Percentiles rank a stretch among this genome's conserved stretches.
These are phyloP conservation scores for Drosophila saltans DNA, from an alignment of 1,140 invertebrate genomes.

Conservation along the genomic window DNA sequence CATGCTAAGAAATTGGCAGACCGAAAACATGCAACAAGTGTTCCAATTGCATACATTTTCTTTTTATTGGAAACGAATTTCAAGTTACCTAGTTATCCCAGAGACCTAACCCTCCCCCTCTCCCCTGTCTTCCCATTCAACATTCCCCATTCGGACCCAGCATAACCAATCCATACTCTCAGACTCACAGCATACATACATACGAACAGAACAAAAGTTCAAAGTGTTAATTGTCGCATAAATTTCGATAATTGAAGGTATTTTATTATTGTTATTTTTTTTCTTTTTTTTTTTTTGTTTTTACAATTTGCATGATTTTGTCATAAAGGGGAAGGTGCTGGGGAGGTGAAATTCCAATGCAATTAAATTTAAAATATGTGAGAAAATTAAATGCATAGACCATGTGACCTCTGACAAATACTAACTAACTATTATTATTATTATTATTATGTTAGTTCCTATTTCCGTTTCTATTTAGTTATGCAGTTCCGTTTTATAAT, in stretches of 20 bases:
- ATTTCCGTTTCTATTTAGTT: background rate
- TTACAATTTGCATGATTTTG: constrained; percentile 8
- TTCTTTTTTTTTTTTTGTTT: no score
- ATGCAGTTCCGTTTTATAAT: background rate
- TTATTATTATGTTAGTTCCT: background rate
- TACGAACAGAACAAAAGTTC: constrained; percentile 44
- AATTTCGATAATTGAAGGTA: constrained; percentile 71
- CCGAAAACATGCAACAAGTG: constrained; percentile 67
- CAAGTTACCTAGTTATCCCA: constrained; percentile 24
- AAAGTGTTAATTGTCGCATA: constrained; percentile 76
- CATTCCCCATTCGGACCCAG: background rate
- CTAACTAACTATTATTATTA: no score
- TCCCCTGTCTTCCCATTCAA: background rate
- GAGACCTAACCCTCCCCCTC: no score
- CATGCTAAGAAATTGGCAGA: constrained; percentile 63
- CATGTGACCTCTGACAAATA: background rate
- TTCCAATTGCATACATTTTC: constrained; percentile 72
- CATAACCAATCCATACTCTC: no score
- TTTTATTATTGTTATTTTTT: background rate
- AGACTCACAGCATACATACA: constrained; percentile 37
- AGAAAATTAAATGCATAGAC: background rate
- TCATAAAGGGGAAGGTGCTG: background rate
- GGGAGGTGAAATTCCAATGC: background rate
- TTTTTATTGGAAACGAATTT: constrained; percentile 75
- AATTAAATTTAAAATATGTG: constrained; percentile 4